Evolutionary conservation across 2,888 invertebrate species (phyloP).

Genomic region (Lycia hirtaria): DNA sequence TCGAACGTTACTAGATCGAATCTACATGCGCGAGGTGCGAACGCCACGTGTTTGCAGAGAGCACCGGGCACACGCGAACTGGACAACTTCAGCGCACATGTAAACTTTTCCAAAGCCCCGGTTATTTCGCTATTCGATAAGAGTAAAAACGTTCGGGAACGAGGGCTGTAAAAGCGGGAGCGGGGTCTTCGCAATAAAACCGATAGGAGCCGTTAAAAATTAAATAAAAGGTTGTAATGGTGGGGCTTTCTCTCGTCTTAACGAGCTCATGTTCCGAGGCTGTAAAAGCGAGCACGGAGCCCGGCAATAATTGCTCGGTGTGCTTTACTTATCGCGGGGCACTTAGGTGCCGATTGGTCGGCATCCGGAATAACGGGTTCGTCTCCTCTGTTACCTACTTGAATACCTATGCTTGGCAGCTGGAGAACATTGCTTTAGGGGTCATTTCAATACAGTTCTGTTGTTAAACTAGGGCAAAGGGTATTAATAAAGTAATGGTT

Average conservation of each 20-base stretch:
- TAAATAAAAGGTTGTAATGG: conserved; percentile 45
- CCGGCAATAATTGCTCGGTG: conserved; percentile 48
- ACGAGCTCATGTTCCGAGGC: conserved; percentile 53
- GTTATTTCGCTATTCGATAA: conserved; percentile 33
- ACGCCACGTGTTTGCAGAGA: conserved; percentile 79
- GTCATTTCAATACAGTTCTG: conserved; percentile 15
- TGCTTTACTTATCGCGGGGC: conserved; percentile 41
- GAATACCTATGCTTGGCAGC: background rate
- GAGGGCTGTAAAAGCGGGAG: conserved; percentile 28
- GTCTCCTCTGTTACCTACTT: conserved; percentile 19
- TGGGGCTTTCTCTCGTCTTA: conserved; percentile 52
- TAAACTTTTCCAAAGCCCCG: conserved; percentile 61
- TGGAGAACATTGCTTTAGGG: conserved; percentile 17
- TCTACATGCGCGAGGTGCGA: conserved; percentile 59
- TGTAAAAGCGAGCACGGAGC: conserved; percentile 48
- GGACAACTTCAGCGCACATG: conserved; percentile 67
- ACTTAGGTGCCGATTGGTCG: conserved; percentile 36
- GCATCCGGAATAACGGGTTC: conserved; percentile 27
- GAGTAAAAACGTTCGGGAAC: conserved; percentile 30
- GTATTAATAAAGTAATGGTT: conserved; percentile 3
- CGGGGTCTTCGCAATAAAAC: conserved; percentile 44
- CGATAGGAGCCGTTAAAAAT: conserved; percentile 46
- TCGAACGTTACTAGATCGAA: conserved; percentile 67
- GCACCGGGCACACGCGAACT: conserved; percentile 62
- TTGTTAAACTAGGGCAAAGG: conserved; percentile 21